Evolutionary conservation across 2,113 vertebrate genomes (phyloP), one percentile per base, ranked within the genome.

Genomic region (Planiliza haematocheilus): DNA sequence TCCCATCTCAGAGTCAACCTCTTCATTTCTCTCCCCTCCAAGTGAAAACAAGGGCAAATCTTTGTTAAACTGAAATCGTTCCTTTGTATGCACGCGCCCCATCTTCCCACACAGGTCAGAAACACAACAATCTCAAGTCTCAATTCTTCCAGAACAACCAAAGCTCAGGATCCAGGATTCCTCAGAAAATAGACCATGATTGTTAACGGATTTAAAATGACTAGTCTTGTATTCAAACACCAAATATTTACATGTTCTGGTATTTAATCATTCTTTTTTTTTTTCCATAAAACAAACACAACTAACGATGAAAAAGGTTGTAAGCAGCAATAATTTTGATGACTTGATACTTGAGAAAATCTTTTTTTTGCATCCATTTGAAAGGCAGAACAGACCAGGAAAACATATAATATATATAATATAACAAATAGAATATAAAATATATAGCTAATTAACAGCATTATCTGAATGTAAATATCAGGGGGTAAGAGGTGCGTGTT

Each of bases 81-180:
- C 79, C 79, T 86, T 76, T 86, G 79, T 85, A 77, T 79, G 71
- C 49, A 34, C 56, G 52, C 3, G 76, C 52, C 82, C 82, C 48
- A 18, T 86, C 91, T 79, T 88, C 89, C 91, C 86, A 91, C 91
- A 79, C 87, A 82, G 88, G 85, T 91, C 89, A 89, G 43, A 63
- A 43, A 82, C 63, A 79, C 74, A 85, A 84, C 70, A 71, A 86
- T 79, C 58, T 75, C 8, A 68, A 83, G 70, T 62, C 68, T 78
- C 64, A 60, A 18, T 81, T 82, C 65, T 85, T 85, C 36, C 59
- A 77, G 37, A 49, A 76, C 56, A 85, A 48, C 36, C 65, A 74
- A 83, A 82, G 43, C 30, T 68, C 30, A 65, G 38, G 37, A 80
- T 41, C 3, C 13, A 62, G 24, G 42, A 72, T 58, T 59, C 61